phyloP scores from a whole-genome alignment of 2,113 vertebrate species.

The Plectropomus leopardus region DNA sequence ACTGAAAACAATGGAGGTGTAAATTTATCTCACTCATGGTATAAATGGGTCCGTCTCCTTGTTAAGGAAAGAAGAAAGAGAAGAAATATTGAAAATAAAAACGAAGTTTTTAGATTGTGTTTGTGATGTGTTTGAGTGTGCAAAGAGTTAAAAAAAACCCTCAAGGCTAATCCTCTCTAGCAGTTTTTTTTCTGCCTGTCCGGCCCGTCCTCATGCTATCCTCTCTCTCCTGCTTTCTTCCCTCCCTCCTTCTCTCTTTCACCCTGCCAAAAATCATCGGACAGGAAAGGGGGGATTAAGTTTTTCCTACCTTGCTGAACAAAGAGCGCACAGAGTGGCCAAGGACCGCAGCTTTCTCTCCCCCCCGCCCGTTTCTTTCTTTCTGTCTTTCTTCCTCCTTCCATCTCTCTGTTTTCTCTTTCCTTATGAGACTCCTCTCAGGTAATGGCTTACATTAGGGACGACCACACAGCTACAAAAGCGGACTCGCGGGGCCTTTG shows the following conservation, averaged over 20 bases:
- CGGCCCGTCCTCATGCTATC: conserved; percentile 62
- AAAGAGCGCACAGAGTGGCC: conserved; percentile 92
- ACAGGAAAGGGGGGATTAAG: conserved; percentile 98
- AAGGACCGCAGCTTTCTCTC: conserved; percentile 74
- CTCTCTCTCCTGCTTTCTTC: conserved; percentile 52
- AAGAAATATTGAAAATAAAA: conserved; percentile 43
- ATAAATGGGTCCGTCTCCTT: conserved; percentile 27
- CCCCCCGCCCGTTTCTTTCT: conserved; percentile 26
- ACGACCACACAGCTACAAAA: conserved; percentile 72
- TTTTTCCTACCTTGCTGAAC: conserved; percentile 98
- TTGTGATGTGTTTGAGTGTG: conserved; percentile 52
- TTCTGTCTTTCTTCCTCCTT: conserved; percentile 32
- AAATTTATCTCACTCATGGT: conserved; percentile 54
- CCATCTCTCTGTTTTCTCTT: conserved; percentile 43
- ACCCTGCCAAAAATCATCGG: conserved; percentile 93
- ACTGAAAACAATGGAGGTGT: conserved; percentile 66
- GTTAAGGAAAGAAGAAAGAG: conserved; percentile 17
- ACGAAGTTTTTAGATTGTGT: conserved; percentile 48
- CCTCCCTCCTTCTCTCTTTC: conserved; percentile 62
- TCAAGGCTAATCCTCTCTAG: conserved; percentile 68
- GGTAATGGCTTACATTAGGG: conserved; percentile 71
- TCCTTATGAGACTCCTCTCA: conserved; percentile 64
- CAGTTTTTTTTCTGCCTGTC: conserved; percentile 40
- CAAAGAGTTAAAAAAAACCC: conserved; percentile 85
- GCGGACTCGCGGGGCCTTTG: conserved; percentile 45